These are phyloP conservation scores for Zaprionus obscuricornis DNA, from an alignment of 2,888 invertebrate species.

Conservation along the genomic window DNA sequence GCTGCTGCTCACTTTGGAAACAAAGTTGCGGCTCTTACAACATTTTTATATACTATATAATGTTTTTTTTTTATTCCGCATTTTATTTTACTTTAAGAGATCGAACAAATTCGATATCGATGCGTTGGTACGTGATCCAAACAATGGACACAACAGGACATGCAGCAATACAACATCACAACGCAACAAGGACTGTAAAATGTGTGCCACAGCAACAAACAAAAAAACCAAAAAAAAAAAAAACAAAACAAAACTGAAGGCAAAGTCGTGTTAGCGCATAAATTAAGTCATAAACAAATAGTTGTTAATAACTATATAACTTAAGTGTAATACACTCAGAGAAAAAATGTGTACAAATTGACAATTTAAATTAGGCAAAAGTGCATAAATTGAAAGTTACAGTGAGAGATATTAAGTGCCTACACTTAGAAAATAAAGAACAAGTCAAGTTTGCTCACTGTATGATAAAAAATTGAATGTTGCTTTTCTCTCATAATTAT, in stretches of 20 bases:
- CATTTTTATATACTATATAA: neutral
- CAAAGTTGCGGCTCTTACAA: conserved; percentile 59
- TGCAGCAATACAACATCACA: conserved; percentile 30
- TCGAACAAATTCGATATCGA: conserved; percentile 72
- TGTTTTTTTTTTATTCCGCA: conserved; percentile 17
- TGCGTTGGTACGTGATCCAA: conserved; percentile 64
- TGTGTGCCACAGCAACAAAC: neutral
- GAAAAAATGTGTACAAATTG: conserved; percentile 18
- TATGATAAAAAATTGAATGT: too few relatives aligned
- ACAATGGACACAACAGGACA: conserved; percentile 67
- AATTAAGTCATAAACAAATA: conserved; percentile 62
- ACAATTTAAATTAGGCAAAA: neutral
- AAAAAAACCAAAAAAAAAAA: neutral
- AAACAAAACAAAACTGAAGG: neutral
- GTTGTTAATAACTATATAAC: conserved; percentile 39
- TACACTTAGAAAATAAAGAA: too few relatives aligned
- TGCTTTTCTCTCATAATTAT: too few relatives aligned
- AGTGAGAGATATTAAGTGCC: too few relatives aligned
- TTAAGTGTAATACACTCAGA: conserved; percentile 28
- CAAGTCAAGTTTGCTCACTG: too few relatives aligned
- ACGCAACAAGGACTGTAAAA: conserved; percentile 37
- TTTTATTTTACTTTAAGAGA: conserved; percentile 34
- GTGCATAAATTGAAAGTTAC: neutral
- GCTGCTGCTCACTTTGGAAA: conserved; percentile 63
- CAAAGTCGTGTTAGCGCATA: conserved; percentile 59